Conservation (phyloP, 30 jellyfish, hydroid and myxozoan species). For the Rhopilema esculentum region DNA sequence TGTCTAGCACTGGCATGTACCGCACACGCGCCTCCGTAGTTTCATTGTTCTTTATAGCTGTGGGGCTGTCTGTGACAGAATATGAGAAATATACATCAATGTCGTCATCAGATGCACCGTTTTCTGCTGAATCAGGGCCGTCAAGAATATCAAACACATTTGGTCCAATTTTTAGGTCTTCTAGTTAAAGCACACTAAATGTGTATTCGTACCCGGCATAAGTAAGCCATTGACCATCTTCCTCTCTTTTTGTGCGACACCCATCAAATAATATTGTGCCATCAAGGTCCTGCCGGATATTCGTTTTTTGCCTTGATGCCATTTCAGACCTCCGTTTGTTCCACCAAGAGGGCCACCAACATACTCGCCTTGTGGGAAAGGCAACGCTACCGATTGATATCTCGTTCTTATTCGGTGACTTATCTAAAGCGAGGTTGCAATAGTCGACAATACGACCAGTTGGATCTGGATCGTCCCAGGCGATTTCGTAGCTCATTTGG, state of each 20-base stretch:
- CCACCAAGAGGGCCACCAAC: constrained; percentile 55
- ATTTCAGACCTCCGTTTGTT: constrained; percentile 58
- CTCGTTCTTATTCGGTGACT: constrained; percentile 69
- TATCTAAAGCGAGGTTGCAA: constrained; percentile 78
- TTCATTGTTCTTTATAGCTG: constrained; percentile 52
- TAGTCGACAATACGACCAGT: constrained; percentile 87
- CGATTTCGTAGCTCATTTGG: constrained; percentile 74
- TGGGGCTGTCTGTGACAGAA: constrained; percentile 45
- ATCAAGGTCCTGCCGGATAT: background rate
- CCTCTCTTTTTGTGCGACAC: constrained; percentile 71
- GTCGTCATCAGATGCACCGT: constrained; percentile 11
- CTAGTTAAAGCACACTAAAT: constrained; percentile 28
- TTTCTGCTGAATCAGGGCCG: constrained; percentile 1
- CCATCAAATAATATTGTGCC: constrained; percentile 71
- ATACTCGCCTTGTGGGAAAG: constrained; percentile 74
- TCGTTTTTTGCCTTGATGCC: constrained; percentile 83
- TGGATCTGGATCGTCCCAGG: constrained; percentile 92
- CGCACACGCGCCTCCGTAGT: constrained; percentile 15
- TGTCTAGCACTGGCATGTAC: constrained; percentile 29
- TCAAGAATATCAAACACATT: constrained; percentile 80
- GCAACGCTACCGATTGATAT: constrained; percentile 78
- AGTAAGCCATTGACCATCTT: constrained; percentile 77
- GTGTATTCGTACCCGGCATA: constrained; percentile 42
- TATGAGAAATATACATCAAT: constrained; percentile 67
- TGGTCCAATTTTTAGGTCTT: constrained; percentile 81